Evolutionary conservation across 2,797 vertebrate species (phyloP), one percentile per base, ranked within the genome.

Genomic region (Centropyge bicolor): DNA sequence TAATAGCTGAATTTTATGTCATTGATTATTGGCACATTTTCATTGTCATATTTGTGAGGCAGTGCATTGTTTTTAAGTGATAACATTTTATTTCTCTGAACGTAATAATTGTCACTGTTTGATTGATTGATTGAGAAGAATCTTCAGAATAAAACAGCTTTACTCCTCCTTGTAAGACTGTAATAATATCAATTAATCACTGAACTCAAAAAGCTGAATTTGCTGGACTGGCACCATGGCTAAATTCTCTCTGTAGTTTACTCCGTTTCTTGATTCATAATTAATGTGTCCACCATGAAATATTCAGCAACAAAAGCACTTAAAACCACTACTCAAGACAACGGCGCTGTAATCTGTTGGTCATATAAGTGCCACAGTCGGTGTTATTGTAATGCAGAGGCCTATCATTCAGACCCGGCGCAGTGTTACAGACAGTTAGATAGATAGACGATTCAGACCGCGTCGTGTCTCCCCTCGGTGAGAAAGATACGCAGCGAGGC

Each of bases 261-360:
- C 43, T 71, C 52, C 1, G 12, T 67, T 86, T 74, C 82, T 63
- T 54, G 54, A 85, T 89, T 87, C 56, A 93, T 92, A 86, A 90
- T 89, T 86, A 56, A 93, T 89, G 65, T 52, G 35, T 22, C 78
- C 52, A 6, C 43, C 51, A 90, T 93, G 20, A 90, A 93, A 90
- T 88, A 93, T 93, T 93, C 36, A 92, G 68, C 0, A 7, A 83
- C 59, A 71, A 87, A 78, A 82, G 72, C 55, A 64, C 78, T 86
- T 73, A 71, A 87, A 86, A 57, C 0, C 38, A 9, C 71, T 74
- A 10, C 56, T 78, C 6, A 56, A 74, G 73, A 80, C 45, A 61
- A 56, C 41, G 20, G 12, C 8, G 0, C 61, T 40, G 59, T 46
- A 52, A 67, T 74, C 19, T 66, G 54, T 13, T 13, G 43, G 68